These are phyloP conservation scores for Hirtodrosophila cameraria DNA, from an alignment of 2,888 invertebrate genomes.

Conservation along the genomic window DNA sequence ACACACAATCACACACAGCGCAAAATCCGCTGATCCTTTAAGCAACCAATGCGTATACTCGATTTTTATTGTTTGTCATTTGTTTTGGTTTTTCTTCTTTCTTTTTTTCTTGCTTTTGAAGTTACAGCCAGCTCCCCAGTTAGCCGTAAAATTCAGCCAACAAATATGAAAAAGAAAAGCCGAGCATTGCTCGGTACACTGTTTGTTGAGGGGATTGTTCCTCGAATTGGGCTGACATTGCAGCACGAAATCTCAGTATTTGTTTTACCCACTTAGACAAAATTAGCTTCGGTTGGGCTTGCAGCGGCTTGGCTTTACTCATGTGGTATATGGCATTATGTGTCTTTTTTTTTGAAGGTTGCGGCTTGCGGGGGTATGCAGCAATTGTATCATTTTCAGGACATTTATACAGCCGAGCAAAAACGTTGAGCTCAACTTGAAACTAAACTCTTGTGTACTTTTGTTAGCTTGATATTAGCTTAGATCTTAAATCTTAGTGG, in stretches of 20 bases:
- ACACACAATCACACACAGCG: conserved; percentile 6
- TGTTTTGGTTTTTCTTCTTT: conserved; percentile 32
- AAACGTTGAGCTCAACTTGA: conserved; percentile 26
- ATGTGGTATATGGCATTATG: not conserved
- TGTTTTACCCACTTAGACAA: conserved; percentile 69
- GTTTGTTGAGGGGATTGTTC: conserved; percentile 33
- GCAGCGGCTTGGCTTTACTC: not conserved
- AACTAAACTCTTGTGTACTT: conserved; percentile 2
- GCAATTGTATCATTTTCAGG: conserved; percentile 54
- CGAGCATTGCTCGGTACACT: conserved; percentile 35
- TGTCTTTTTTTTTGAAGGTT: conserved; percentile 28
- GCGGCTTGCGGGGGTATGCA: no score
- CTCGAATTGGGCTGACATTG: conserved; percentile 58
- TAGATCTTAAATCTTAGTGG: no score
- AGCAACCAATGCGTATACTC: conserved; percentile 73
- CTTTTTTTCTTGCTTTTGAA: conserved; percentile 14
- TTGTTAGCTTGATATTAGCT: no score
- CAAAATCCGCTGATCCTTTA: conserved; percentile 61
- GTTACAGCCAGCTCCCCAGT: conserved; percentile 39
- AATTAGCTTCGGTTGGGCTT: conserved; percentile 56
- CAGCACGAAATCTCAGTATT: conserved; percentile 65
- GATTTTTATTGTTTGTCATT: conserved; percentile 78
- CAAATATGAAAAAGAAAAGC: conserved; percentile 64
- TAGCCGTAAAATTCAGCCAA: conserved; percentile 50
- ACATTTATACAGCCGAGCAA: conserved; percentile 12